Base-by-base conservation (phyloP, 2,888 invertebrate genomes). In the Dendrolimus houi region DNA sequence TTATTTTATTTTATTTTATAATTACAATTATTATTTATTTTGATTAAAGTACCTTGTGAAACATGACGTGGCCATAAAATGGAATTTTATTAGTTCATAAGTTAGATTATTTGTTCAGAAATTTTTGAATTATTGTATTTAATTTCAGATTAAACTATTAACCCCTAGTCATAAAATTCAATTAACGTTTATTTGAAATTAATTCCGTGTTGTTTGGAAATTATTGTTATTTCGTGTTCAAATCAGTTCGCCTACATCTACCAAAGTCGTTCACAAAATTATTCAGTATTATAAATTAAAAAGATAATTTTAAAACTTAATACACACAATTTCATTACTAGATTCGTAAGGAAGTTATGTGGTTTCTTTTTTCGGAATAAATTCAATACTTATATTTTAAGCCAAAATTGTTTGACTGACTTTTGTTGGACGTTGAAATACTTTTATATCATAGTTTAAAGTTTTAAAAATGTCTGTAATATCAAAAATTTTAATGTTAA, bases 81-180 rank as follows among this genome's bases (percentile, higher is more conserved):
- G 64, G 58, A 69, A 59, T 69, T 70, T 70, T 70, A 69, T 60
- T 72, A 68, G 64, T 54, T 60, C 60, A 41, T 68, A 66, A 67
- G 64, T 41, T 62, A 6, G 29, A 29, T 60, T 42, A 56, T 54
- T 53, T 58, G 57, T 58, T 58, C 60, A 66, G 64, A 70, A 66
- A 65, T 65, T 59, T 54, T 52, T 53, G 7, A 1, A 53, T 56
- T 52, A 57, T 55, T 57, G 57, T 57, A n/a, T 55, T 55, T 54
- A 41, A 52, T 61, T 56, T 67, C 63, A 66, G 63, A 55, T 66
- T 63, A 70, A 68, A 74, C 77, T 75, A 77, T 79, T 82, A 80
- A 82, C 72, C 61, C 67, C 80, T 82, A 82, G 81, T 82, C 79
- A 79, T 78, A 75, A 65, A 55, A 61, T 62, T 62, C 52, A 12